A percentile compares a stretch with the other conserved stretches of the same genome.
phyloP scores from a whole-genome alignment of 1,140 invertebrate genomes.

The Microplitis demolitor region DNA sequence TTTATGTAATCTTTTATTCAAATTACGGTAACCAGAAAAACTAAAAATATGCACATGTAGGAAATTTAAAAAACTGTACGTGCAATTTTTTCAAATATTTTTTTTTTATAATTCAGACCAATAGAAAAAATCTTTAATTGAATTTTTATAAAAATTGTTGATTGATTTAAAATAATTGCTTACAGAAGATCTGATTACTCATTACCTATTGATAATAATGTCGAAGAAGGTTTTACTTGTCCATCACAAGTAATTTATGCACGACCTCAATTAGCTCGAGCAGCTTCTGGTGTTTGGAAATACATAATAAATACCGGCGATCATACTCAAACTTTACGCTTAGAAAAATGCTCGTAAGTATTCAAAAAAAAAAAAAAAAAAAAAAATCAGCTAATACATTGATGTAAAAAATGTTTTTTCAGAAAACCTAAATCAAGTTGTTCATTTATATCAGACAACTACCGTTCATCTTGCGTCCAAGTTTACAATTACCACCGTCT shows the following conservation, averaged over 20 bases:
- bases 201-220: conserved; percentile 45
- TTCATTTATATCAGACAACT: conserved; percentile 79
- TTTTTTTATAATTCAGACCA: too few relatives aligned
- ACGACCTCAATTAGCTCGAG: conserved; percentile 78
- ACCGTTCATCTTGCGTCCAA: conserved; percentile 81
- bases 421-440: conserved; percentile 77
- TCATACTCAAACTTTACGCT: conserved; percentile 80
- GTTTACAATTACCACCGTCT: conserved; percentile 87
- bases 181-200: conserved; percentile 63
- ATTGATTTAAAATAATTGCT: conserved; percentile 18
- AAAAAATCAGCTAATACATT: too few relatives aligned
- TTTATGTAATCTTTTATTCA: too few relatives aligned
- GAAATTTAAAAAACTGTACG: too few relatives aligned
- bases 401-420: conserved; percentile 34
- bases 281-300: conserved; percentile 83
- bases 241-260: conserved; percentile 84
- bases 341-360: conserved; percentile 83
- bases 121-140: not conserved
- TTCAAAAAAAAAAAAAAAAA: not conserved
- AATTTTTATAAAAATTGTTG: not conserved
- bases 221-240: conserved; percentile 77
- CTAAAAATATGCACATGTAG: too few relatives aligned
- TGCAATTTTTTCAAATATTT: too few relatives aligned
- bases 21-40: too few relatives aligned
- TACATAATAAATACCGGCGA: conserved; percentile 86